These are phyloP conservation scores for Florisuga fusca DNA, from an alignment of 2,797 vertebrate genomes.

Conservation along the genomic window DNA sequence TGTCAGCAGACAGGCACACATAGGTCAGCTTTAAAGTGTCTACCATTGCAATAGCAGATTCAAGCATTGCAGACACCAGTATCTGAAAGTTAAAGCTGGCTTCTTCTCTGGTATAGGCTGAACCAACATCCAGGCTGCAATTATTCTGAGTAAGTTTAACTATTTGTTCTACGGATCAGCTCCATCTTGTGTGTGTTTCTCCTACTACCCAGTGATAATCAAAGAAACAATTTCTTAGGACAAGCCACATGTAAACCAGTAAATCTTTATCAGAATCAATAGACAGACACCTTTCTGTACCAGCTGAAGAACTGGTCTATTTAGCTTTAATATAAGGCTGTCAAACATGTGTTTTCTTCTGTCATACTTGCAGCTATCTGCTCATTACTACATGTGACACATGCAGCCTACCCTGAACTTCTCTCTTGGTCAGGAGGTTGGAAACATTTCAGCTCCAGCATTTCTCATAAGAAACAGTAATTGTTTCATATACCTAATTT, in stretches of 20 bases:
- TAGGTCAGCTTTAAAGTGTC: neutral
- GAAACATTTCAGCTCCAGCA: neutral
- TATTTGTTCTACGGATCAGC: neutral
- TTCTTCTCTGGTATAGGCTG: neutral
- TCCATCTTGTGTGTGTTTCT: neutral
- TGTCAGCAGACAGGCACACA: neutral
- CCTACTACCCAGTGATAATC: neutral
- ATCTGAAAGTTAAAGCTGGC: neutral
- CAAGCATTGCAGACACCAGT: neutral
- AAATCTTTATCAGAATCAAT: constrained; percentile 2
- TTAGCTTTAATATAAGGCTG: neutral
- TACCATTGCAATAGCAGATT: neutral
- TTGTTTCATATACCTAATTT: neutral
- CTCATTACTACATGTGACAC: neutral
- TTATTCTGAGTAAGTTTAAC: neutral
- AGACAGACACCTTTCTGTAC: neutral
- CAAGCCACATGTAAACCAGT: neutral
- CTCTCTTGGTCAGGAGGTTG: neutral
- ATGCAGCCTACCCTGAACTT: neutral
- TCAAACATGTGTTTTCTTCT: neutral
- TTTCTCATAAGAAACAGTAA: neutral
- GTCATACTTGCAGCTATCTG: neutral
- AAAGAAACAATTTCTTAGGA: constrained; percentile 18
- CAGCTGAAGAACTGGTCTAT: neutral
- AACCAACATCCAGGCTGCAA: neutral